A percentile compares a stretch with the other conserved stretches of the same genome.
These are phyloP conservation scores for Amphibalanus amphitrite DNA, from an alignment of 1,140 invertebrate genomes.

Conservation along the genomic window DNA sequence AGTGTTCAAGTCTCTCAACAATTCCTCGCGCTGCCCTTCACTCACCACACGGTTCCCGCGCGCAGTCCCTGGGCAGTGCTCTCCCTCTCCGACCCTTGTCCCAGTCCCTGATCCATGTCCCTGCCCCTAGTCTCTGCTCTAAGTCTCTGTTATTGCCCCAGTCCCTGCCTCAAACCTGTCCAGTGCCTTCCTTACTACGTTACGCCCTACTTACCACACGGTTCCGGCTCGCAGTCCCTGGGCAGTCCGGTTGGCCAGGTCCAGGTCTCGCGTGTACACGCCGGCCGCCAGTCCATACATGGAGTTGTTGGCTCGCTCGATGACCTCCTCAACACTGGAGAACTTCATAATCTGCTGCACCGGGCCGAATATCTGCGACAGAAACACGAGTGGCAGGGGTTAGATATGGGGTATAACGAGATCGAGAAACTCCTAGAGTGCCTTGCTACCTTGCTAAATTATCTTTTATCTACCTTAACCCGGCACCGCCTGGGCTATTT, in stretches of 20 bases:
- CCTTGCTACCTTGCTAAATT: background rate
- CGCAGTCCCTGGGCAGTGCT: slow-evolving; percentile 51
- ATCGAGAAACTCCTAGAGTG: background rate
- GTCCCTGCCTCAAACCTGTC: too few relatives aligned
- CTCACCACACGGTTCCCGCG: slow-evolving; percentile 77
- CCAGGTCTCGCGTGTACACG: slow-evolving; percentile 73
- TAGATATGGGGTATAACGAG: too few relatives aligned
- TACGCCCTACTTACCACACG: slow-evolving; percentile 64
- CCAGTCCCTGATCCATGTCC: too few relatives aligned
- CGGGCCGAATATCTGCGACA: slow-evolving; percentile 80
- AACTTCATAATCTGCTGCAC: slow-evolving; percentile 94
- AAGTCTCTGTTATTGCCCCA: too few relatives aligned
- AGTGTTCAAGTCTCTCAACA: too few relatives aligned
- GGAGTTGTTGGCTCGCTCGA: slow-evolving; percentile 72
- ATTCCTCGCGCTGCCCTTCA: background rate
- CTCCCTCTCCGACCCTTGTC: too few relatives aligned
- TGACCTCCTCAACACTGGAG: slow-evolving; percentile 69
- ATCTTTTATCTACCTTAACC: too few relatives aligned
- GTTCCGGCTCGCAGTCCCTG: slow-evolving; percentile 74
- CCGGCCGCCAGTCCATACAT: slow-evolving; percentile 87
- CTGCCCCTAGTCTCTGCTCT: too few relatives aligned
- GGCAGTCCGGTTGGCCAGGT: slow-evolving; percentile 57
- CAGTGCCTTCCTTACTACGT: too few relatives aligned
- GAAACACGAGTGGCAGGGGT: slow-evolving; percentile 4
- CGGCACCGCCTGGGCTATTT: too few relatives aligned